These are phyloP conservation scores for Phocoena phocoena DNA, from an alignment of 2,113 vertebrate genomes.

Conservation along the genomic window DNA sequence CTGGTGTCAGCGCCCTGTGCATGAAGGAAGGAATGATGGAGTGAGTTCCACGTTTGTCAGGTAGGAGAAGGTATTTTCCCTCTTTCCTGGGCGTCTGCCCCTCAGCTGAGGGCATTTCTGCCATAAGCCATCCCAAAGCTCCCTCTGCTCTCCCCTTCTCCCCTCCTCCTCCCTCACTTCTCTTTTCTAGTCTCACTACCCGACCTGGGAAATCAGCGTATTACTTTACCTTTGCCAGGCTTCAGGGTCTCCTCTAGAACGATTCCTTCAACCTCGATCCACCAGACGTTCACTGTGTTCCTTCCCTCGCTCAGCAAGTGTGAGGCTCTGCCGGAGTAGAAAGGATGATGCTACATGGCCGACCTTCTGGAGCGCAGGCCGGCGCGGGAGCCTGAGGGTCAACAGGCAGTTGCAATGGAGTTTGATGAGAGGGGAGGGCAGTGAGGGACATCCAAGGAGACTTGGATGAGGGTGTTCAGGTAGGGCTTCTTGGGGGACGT, in stretches of 20 bases:
- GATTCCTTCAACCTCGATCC: background rate
- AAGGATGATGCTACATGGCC: background rate
- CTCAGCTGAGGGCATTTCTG: background rate
- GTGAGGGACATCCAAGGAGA: background rate
- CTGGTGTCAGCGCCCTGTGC: background rate
- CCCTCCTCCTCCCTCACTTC: background rate
- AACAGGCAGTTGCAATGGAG: background rate
- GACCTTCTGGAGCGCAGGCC: rapidly evolving
- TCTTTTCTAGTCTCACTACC: background rate
- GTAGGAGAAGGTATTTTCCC: background rate
- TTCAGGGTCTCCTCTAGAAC: background rate
- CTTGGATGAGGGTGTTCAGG: background rate
- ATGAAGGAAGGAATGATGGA: background rate
- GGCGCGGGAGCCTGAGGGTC: background rate
- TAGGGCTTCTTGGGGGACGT: background rate
- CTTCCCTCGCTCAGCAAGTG: background rate
- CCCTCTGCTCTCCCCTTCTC: background rate
- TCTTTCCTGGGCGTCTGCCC: background rate
- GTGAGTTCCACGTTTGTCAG: background rate
- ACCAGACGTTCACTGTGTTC: too few relatives aligned
- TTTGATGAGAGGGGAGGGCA: background rate
- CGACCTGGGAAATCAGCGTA: background rate
- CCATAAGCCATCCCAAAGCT: background rate
- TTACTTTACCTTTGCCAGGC: background rate
- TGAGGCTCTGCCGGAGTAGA: background rate